phyloP scores from a whole-genome alignment of 1,140 invertebrate species.

The Pentalonia nigronervosa region DNA sequence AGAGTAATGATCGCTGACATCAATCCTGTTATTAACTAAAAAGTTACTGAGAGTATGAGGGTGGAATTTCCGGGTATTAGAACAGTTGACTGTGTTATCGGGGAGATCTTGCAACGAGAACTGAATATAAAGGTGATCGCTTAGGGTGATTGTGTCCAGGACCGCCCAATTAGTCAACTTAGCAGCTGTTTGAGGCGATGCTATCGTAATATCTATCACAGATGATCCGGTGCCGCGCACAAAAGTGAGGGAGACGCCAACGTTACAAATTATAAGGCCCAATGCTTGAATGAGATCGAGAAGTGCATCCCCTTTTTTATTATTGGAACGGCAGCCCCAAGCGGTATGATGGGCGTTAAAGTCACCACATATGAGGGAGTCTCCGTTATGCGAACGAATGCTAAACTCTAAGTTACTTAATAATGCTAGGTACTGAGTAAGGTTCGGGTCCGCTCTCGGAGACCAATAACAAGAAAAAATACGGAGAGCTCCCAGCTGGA shows the following conservation, averaged over 20 bases:
- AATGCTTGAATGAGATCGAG: background rate
- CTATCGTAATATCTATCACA: background rate
- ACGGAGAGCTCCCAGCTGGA: no score
- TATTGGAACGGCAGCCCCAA: background rate
- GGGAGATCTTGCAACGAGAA: background rate
- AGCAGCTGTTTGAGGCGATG: background rate
- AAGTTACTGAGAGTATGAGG: no score
- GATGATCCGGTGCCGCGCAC: background rate
- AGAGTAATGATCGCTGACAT: no score
- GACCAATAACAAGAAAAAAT: no score
- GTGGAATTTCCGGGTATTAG: no score
- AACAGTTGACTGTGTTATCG: no score
- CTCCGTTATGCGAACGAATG: no score
- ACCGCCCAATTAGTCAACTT: background rate
- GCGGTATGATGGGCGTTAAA: background rate
- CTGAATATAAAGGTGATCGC: background rate
- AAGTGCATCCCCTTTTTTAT: background rate
- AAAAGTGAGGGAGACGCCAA: background rate
- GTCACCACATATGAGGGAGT: background rate
- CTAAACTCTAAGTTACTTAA: no score
- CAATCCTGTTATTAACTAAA: accelerated
- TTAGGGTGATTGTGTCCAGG: background rate
- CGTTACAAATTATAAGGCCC: background rate
- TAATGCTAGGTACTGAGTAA: no score
- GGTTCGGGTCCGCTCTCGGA: no score